Percentiles rank a stretch among this genome's conserved stretches.
Conservation (phyloP, 2,797 vertebrate genomes). For the Onychomys arenicola region DNA sequence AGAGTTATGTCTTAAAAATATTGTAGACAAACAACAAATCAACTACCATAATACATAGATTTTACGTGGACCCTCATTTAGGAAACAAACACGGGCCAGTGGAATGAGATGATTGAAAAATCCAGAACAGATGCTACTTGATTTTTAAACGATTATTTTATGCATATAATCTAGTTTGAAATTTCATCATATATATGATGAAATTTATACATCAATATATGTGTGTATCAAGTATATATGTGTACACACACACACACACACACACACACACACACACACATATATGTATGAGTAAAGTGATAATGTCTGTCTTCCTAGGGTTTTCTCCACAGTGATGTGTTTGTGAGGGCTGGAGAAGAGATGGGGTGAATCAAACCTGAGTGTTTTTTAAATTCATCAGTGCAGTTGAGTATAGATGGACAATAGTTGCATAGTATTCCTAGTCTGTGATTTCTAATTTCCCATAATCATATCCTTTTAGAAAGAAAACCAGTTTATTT, state of each 20-base stretch:
- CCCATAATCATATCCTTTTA: background rate
- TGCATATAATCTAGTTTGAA: background rate
- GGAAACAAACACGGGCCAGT: background rate
- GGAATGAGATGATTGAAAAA: background rate
- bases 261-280: no score
- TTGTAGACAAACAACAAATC: background rate
- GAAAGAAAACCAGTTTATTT: background rate
- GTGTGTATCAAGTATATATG: background rate
- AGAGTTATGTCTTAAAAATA: background rate
- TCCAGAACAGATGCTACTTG: background rate
- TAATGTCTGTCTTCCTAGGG: background rate
- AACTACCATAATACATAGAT: background rate
- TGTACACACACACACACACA: no score
- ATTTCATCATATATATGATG: background rate
- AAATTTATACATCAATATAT: background rate
- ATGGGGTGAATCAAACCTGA: background rate
- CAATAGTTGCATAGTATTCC: accelerated
- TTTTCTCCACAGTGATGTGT: conserved; percentile 23
- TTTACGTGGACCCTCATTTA: background rate
- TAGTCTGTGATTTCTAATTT: background rate
- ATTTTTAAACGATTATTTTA: background rate
- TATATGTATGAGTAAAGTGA: background rate
- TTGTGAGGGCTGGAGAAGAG: background rate
- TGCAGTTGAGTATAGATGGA: background rate
- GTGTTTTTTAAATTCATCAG: background rate